Percentiles rank a stretch among this genome's conserved stretches.
Conservation (phyloP, 2,888 invertebrate genomes). For the Labia minor region DNA sequence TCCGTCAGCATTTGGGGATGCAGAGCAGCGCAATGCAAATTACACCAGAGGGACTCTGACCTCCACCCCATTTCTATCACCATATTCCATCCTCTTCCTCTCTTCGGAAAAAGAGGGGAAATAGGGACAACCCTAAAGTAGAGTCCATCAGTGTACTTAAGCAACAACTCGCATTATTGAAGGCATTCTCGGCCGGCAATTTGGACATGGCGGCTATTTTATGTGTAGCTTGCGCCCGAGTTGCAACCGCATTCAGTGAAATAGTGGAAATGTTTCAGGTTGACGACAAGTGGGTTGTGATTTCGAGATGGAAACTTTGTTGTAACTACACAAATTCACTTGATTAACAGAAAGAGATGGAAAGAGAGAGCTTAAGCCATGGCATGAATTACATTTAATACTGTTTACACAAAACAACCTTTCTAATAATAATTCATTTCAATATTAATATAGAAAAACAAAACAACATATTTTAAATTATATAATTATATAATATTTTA, state of each 20-base stretch:
- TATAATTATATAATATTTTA: too few species aligned
- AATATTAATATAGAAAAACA: too few species aligned
- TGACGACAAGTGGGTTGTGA: conserved; percentile 6
- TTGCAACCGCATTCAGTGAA: conserved; percentile 2
- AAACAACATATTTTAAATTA: too few species aligned
- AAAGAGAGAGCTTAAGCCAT: too few species aligned
- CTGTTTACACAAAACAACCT: too few species aligned
- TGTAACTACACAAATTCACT: conserved; percentile 1
- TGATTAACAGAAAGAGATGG: not conserved
- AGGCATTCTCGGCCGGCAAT: conserved; percentile 13
- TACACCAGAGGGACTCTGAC: not conserved
- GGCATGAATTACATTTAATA: too few species aligned
- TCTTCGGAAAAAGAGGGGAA: not conserved
- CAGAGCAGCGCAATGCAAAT: conserved; percentile 1
- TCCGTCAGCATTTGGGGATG: not conserved
- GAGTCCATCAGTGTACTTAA: conserved; percentile 2
- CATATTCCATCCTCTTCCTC: not conserved
- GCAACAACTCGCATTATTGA: conserved; percentile 13
- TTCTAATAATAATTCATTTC: too few species aligned
- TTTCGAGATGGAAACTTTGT: conserved; percentile 3
- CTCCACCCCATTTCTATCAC: not conserved
- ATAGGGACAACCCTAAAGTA: not conserved
- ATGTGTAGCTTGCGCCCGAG: not conserved
- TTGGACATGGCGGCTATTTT: conserved; percentile 1
- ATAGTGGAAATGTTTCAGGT: conserved; percentile 13